Conservation (phyloP, 2,113 vertebrate genomes). For the Paracanthobrama guichenoti region DNA sequence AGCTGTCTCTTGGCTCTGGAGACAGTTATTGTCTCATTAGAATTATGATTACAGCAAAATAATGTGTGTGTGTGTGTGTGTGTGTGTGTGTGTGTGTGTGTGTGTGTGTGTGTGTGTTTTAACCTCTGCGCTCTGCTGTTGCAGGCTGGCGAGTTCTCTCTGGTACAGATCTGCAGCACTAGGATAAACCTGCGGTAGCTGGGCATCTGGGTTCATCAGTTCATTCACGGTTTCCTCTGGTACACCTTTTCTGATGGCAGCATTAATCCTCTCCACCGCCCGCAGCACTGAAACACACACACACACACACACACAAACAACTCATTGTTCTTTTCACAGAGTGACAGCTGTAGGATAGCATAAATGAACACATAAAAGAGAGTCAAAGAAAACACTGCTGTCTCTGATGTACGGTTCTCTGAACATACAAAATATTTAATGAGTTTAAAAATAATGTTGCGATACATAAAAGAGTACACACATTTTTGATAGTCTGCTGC, state of each 20-base stretch:
- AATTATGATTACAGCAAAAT: not conserved
- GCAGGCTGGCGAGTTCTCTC: constrained; percentile 86
- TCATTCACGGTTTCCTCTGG: constrained; percentile 86
- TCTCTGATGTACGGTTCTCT: not conserved
- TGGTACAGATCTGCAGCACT: constrained; percentile 92
- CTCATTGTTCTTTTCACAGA: constrained; percentile 6
- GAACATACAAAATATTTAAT: not conserved
- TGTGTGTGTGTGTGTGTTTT: not conserved
- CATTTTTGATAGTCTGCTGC: constrained; percentile 84
- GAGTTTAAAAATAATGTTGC: not conserved
- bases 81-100: too few species aligned
- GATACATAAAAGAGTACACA: constrained; percentile 63
- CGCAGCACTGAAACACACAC: constrained; percentile 76
- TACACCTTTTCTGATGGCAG: constrained; percentile 80
- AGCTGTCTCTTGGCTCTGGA: not conserved
- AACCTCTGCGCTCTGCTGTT: constrained; percentile 91
- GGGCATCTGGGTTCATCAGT: constrained; percentile 90
- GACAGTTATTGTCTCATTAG: not conserved
- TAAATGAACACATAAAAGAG: not conserved
- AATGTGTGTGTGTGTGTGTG: too few species aligned
- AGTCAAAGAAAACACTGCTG: not conserved
- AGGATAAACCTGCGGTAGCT: constrained; percentile 88
- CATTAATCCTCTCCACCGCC: constrained; percentile 86
- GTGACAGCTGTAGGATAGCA: not conserved
- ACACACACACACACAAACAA: not conserved